These are phyloP conservation scores for Mohoua ochrocephala DNA, from an alignment of 2,113 vertebrate genomes.

Conservation along the genomic window DNA sequence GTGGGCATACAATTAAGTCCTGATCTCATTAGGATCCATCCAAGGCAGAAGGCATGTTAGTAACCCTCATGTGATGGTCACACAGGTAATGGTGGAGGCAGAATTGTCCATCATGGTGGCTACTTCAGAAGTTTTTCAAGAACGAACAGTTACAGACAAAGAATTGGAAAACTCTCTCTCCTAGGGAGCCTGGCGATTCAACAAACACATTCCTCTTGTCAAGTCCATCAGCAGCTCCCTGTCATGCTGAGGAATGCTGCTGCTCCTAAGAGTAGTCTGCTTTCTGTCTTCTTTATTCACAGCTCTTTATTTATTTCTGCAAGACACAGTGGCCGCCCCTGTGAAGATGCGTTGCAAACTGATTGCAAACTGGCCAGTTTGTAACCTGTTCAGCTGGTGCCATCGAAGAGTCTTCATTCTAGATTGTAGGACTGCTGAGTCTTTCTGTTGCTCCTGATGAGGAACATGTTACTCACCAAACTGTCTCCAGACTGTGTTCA, in stretches of 20 bases:
- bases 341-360: neutral
- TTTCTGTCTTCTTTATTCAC: neutral
- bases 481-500: neutral
- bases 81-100: neutral
- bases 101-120: neutral
- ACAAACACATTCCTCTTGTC: neutral
- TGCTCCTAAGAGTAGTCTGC: neutral
- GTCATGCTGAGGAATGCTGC: neutral
- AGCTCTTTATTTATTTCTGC: neutral
- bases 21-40: neutral
- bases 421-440: neutral
- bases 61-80: accelerated
- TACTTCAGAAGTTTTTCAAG: neutral
- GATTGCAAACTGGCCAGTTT: neutral
- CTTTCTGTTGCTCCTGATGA: neutral
- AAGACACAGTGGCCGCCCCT: neutral
- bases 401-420: neutral
- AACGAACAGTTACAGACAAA: neutral
- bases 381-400: neutral
- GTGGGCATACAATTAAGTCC: neutral
- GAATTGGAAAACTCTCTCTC: neutral
- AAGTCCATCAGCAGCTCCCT: neutral
- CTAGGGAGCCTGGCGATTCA: neutral
- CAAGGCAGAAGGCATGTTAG: neutral
- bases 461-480: neutral